Evolutionary conservation across 2,797 vertebrate species (phyloP).

Genomic region (Eospalax fontanierii): DNA sequence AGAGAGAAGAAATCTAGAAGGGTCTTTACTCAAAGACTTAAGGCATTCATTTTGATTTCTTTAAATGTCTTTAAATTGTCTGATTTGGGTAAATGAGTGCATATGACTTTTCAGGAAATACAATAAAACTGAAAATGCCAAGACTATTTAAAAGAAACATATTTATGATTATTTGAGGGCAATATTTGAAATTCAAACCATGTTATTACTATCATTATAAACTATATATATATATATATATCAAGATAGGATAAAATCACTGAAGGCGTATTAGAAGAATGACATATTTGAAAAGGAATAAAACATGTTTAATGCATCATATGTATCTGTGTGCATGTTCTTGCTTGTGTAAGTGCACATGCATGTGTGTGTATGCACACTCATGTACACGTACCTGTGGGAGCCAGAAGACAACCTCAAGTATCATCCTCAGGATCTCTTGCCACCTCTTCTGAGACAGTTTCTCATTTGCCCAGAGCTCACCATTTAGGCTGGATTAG

Average conservation of each 20-base stretch:
- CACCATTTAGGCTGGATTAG: background rate
- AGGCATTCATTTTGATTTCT: background rate
- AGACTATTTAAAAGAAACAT: slow-evolving; percentile 3
- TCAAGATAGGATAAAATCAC: background rate
- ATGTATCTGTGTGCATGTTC: background rate
- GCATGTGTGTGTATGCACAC: background rate
- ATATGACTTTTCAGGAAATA: slow-evolving; percentile 26
- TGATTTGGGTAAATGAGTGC: background rate
- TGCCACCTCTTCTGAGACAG: background rate
- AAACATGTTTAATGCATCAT: background rate
- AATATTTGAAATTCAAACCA: slow-evolving; percentile 28
- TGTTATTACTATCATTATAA: slow-evolving; percentile 22
- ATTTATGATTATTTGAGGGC: slow-evolving; percentile 2
- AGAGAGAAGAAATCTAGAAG: background rate
- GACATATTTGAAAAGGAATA: slow-evolving; percentile 32
- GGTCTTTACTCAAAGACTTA: background rate
- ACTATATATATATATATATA: background rate
- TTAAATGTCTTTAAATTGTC: background rate
- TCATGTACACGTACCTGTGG: no score
- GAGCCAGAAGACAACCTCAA: background rate
- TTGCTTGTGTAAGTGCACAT: background rate
- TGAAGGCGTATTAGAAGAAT: background rate
- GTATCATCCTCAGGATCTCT: background rate
- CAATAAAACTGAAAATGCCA: background rate
- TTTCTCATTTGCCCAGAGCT: background rate